Percentiles rank a stretch among this genome's conserved stretches.
These are phyloP conservation scores for Hemiscyllium ocellatum DNA, from an alignment of 2,113 vertebrate genomes.

Conservation along the genomic window DNA sequence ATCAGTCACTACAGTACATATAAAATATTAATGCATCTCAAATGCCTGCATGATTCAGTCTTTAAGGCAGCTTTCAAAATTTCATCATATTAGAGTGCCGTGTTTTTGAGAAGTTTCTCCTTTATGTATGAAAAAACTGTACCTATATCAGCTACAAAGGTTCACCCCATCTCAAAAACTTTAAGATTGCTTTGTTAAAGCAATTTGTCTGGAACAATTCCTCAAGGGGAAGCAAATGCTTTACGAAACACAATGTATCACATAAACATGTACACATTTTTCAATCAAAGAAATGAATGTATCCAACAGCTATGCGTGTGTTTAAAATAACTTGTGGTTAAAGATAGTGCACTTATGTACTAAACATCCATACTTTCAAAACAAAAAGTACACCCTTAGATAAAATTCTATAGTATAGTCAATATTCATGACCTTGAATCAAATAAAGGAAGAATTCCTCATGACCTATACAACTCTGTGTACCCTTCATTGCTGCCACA, in stretches of 20 bases:
- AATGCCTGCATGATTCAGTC: not conserved
- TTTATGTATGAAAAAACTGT: not conserved
- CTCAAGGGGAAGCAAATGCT: not conserved
- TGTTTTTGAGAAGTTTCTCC: not conserved
- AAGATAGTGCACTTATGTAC: not conserved
- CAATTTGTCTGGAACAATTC: not conserved
- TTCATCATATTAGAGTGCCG: not conserved
- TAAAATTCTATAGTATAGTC: not conserved
- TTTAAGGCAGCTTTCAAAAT: not conserved
- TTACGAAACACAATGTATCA: not conserved
- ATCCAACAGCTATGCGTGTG: not conserved
- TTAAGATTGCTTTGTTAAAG: not conserved
- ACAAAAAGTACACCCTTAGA: not conserved
- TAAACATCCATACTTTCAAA: not conserved
- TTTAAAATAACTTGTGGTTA: not conserved
- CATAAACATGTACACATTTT: not conserved
- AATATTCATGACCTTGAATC: not conserved
- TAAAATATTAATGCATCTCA: not conserved
- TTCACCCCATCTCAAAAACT: not conserved
- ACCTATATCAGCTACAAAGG: not conserved
- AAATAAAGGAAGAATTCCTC: not conserved
- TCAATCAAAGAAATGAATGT: not conserved
- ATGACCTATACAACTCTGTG: not conserved
- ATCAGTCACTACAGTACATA: not conserved
- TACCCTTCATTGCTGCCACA: not conserved